Evolutionary conservation across 2,888 invertebrate species (phyloP).

Genomic region (Halictus quadricinctus): DNA sequence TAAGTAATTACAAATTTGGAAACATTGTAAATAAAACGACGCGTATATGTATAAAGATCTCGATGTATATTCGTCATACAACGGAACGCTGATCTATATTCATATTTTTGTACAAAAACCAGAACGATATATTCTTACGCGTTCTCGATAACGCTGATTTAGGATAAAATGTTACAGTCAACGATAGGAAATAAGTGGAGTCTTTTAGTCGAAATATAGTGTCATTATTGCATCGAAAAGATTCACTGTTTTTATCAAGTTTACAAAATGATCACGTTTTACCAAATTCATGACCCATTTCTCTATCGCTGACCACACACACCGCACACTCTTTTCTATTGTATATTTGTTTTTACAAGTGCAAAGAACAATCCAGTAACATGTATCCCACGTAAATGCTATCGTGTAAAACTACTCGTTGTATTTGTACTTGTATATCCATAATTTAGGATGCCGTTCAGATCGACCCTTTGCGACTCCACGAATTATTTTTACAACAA

Average conservation of each 20-base stretch:
- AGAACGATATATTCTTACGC: constrained; percentile 20
- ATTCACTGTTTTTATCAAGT: not conserved
- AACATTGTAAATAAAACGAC: constrained; percentile 38
- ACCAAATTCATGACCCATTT: not conserved
- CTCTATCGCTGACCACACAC: constrained; percentile 9
- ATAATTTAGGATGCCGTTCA: constrained; percentile 34
- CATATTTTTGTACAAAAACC: constrained; percentile 41
- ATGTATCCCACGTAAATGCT: constrained; percentile 15
- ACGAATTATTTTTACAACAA: constrained; percentile 1
- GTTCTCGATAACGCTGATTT: constrained; percentile 4
- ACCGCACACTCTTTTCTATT: not conserved
- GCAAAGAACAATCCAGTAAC: constrained; percentile 16
- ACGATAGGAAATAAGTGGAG: not conserved
- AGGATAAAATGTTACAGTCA: not conserved
- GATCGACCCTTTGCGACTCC: constrained; percentile 3
- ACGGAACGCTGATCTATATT: constrained; percentile 25
- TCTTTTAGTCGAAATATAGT: not conserved
- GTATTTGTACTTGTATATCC: constrained; percentile 33
- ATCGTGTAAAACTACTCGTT: constrained; percentile 48
- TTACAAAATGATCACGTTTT: not conserved
- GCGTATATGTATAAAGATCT: constrained; percentile 36
- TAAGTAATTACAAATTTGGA: constrained; percentile 26
- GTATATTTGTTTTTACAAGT: not conserved
- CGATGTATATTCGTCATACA: constrained; percentile 39
- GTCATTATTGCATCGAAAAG: not conserved